Evolutionary conservation across 2,888 invertebrate species (phyloP), one percentile per base, ranked within the genome.

Genomic region (Macaria notata): DNA sequence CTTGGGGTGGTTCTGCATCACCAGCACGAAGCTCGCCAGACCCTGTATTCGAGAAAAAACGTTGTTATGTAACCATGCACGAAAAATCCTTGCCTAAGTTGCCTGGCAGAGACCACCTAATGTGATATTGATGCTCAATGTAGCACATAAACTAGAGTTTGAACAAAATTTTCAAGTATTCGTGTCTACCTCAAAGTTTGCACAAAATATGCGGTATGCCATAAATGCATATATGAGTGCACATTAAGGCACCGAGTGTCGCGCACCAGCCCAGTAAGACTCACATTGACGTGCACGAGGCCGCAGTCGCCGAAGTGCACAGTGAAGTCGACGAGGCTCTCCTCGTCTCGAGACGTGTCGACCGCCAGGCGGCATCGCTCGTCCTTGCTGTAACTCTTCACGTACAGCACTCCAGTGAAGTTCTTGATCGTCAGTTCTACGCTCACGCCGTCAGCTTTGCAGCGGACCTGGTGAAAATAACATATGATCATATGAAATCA

Each of bases 1-100:
- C 91, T 97, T 97, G 0, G 98, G 98, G 94, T 99, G 98, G 87
- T 98, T 97, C 81, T 99, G 98, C 78, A 99, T 97, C 31, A 99
- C 98, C 45, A 99, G 92, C 1, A 98, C 96, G 81, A 98, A 98
- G 78, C 96, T 97, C 31, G 98, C 98, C 80, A 97, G 94, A 50
- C 98, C 98, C 96, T 96, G 83, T 58, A 83, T 80, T 68, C 58
- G 31, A 4, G 39, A n/a, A n/a, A 44, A 44, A 4, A n/a, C n/a
- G n/a, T n/a, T n/a, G n/a, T n/a, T n/a, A n/a, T n/a, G n/a, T n/a
- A n/a, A n/a, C n/a, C n/a, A n/a, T n/a, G n/a, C n/a, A n/a, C n/a
- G n/a, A n/a, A n/a, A n/a, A n/a, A n/a, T n/a, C n/a, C n/a, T n/a
- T n/a, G n/a, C n/a, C n/a, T n/a, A n/a, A n/a, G n/a, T n/a, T n/a